Base-by-base conservation (phyloP, 1,140 invertebrate genomes). In the Agrypnia vestita region DNA sequence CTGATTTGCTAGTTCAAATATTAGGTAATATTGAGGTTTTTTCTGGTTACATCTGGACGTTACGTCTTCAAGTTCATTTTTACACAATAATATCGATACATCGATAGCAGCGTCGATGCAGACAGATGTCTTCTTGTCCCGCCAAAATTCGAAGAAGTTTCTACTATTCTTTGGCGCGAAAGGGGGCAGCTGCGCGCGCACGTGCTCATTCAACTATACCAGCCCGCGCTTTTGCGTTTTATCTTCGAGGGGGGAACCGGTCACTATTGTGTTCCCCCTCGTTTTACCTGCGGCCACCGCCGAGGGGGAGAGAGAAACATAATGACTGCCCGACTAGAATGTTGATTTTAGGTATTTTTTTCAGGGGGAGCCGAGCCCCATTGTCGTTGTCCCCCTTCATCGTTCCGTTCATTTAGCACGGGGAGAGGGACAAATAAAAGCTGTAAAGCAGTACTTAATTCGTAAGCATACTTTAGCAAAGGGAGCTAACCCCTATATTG, bases 121-220 rank as follows among this genome's bases (percentile, higher is more conserved):
- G 81, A 74, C 81, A 82, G 81, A 82, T 82, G 81, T 80, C 64
- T 76, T 64, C 21, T 44, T 56, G 67, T 79, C 78, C 49, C 76
- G 76, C 80, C 76, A 77, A 82, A 80, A 73, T 80, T 82, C 59
- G 64, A 77, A 82, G 78, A 80, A 64, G 75, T 73, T n/a, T 75
- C 76, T 71, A 53, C 61, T 62, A 15, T 69, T 78, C 51, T 44
- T 64, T 64, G 44, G 81, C 78, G 78, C 56, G 81, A 80, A 82
- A 74, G 72, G 25, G n/a, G 59, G 74, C 78, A 80, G 78, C 78
- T 80, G 81, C 81, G 55, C 75, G 81, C 78, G 81, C 81, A 80
- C 81, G 81, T 82, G 81, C 81, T 78, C 81, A 82, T 82, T 82
- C 81, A 80, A 82, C 78, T 77, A 78, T 80, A 78, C 53, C 80